These are phyloP conservation scores for Barbus barbus DNA, from an alignment of 2,113 vertebrate species.

Conservation along the genomic window DNA sequence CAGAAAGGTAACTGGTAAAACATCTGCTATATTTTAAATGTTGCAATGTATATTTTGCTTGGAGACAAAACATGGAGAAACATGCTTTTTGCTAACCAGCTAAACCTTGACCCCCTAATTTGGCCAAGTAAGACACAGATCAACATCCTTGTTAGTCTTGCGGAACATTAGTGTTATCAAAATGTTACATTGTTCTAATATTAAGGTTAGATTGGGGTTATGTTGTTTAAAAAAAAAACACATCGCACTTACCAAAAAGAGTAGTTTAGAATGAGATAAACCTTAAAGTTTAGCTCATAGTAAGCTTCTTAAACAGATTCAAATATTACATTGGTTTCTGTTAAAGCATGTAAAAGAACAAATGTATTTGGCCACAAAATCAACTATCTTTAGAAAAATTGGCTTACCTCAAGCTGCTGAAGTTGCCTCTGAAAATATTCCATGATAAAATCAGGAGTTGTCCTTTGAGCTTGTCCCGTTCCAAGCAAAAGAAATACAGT, in stretches of 20 bases:
- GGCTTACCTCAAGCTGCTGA: slow-evolving; percentile 85
- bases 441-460: slow-evolving; percentile 83
- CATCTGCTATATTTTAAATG: neutral
- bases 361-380: neutral
- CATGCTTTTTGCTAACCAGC: neutral
- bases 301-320: neutral
- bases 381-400: neutral
- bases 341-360: neutral
- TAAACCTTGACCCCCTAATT: neutral
- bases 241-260: neutral
- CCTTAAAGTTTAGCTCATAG: neutral
- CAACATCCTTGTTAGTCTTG: too few species aligned
- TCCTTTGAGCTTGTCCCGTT: slow-evolving; percentile 66
- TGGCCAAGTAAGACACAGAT: neutral
- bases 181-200: neutral
- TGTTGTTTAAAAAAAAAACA: neutral
- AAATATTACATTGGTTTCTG: neutral
- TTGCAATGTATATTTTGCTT: neutral
- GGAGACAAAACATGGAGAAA: too few species aligned
- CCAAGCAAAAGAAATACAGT: slow-evolving; percentile 66
- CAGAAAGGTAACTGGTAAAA: neutral
- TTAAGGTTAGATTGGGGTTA: neutral
- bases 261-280: neutral
- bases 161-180: neutral
- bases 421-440: slow-evolving; percentile 89